Evolutionary conservation across 2,888 invertebrate species (phyloP).

Genomic region (Chymomyza amoena): DNA sequence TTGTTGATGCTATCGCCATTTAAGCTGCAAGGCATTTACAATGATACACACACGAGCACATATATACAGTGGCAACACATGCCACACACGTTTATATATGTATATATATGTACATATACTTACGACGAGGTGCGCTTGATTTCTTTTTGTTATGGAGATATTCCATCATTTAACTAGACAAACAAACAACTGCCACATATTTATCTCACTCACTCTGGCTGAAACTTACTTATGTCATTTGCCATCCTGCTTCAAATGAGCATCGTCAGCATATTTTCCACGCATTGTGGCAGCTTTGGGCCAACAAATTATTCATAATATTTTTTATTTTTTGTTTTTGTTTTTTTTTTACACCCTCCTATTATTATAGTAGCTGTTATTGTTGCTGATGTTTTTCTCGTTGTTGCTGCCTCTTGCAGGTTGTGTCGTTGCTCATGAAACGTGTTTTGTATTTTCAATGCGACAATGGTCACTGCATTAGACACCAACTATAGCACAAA

Average conservation of each 20-base stretch:
- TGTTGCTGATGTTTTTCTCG: slow-evolving; percentile 18
- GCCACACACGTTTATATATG: background rate
- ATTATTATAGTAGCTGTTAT: slow-evolving; percentile 30
- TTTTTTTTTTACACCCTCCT: background rate
- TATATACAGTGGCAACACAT: background rate
- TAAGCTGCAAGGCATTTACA: slow-evolving; percentile 58
- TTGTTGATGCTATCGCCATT: slow-evolving; percentile 46
- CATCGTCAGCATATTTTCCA: slow-evolving; percentile 33
- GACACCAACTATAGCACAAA: slow-evolving; percentile 5
- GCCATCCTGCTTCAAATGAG: slow-evolving; percentile 22
- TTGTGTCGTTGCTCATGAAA: slow-evolving; percentile 2
- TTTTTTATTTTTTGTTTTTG: background rate
- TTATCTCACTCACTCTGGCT: background rate
- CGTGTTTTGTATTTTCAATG: slow-evolving; percentile 10
- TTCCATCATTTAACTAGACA: background rate
- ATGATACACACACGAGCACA: background rate
- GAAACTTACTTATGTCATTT: background rate
- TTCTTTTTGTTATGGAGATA: background rate
- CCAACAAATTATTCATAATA: slow-evolving; percentile 47
- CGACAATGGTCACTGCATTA: slow-evolving; percentile 20
- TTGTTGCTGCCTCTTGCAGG: slow-evolving; percentile 23
- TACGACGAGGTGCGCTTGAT: background rate
- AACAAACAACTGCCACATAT: background rate
- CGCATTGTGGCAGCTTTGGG: background rate
- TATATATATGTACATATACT: background rate